Base-by-base conservation (phyloP, 2,888 invertebrate genomes). In the Philhelius pedissequus region DNA sequence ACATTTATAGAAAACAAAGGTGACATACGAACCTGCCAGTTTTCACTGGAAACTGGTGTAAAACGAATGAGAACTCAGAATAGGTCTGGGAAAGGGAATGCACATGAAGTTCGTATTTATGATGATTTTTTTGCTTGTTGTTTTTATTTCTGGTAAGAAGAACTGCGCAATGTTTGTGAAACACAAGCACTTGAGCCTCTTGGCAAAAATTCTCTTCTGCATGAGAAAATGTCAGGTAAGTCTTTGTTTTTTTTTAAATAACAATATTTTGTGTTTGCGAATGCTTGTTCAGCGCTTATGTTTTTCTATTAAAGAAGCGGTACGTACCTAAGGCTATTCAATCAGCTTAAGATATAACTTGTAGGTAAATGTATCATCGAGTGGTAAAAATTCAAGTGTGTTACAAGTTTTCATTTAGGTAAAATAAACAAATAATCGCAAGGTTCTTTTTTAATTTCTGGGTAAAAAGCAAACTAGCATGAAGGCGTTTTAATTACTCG, bases 401-500 rank as follows among this genome's bases (percentile, higher is more conserved):
- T 70, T 83, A 83, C 71, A 70, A 40, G 52, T 32, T 75, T 48
- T 84, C 74, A 75, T 60, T 79, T 84, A 48, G 56, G 54, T 79
- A 43, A 70, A 58, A 73, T 83, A 82, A 66, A 77, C 71, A 66
- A 77, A 82, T 82, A 82, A 68, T n/a, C n/a, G 43, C 78, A 79
- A 35, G 32, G 8, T 71, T 76, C 80, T 80, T 76, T 80, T 76
- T 80, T 70, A 68, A 84, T 79, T 62, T 84, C 71, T 76, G n/a
- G 38, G 54, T 50, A 73, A 73, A n/a, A 15, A 62, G 35, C 18
- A 71, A 71, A 76, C 75, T 71, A 76, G 60, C 75, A 50, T 68
- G 80, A 80, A 62, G 76, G 76, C 71, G 40, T 84, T 84, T 84
- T 84, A 84, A 84, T 84, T 84, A 84, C 84, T 84, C 80, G 75